Conservation (phyloP, 2,797 vertebrate species). For the Peromyscus melanophrys region DNA sequence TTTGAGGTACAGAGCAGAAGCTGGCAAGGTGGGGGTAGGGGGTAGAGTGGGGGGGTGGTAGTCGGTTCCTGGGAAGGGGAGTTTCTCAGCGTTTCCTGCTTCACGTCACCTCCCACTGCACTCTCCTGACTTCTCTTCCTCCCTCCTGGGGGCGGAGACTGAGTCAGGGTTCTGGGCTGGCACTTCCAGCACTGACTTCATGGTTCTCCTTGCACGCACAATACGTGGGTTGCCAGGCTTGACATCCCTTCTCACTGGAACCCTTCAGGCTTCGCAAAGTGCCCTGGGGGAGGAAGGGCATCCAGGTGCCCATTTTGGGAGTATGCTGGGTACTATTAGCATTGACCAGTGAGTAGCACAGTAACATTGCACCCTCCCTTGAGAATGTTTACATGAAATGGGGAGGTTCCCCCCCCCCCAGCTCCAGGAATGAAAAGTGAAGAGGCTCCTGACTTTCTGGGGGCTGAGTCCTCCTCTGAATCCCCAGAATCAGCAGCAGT, state of each 20-base stretch:
- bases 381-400: not conserved
- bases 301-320: not conserved
- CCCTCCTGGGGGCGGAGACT: not conserved
- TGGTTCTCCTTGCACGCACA: fast-evolving
- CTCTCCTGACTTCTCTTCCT: not conserved
- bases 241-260: not conserved
- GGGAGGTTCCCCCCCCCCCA: too few species aligned
- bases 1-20: not conserved
- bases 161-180: not conserved
- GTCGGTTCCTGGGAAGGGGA: not conserved
- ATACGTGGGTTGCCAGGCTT: fast-evolving
- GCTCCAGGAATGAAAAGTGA: too few species aligned
- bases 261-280: not conserved
- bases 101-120: not conserved
- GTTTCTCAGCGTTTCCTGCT: not conserved
- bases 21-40: not conserved
- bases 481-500: not conserved
- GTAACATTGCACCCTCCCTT: not conserved
- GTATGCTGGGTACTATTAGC: not conserved
- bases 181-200: fast-evolving
- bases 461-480: not conserved
- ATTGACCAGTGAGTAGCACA: not conserved
- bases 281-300: too few species aligned
- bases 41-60: too few species aligned
- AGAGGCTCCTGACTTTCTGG: not conserved